Evolutionary conservation across 2,888 invertebrate genomes (phyloP), one percentile per base, ranked within the genome.

Genomic region (Dendrolimus pini): DNA sequence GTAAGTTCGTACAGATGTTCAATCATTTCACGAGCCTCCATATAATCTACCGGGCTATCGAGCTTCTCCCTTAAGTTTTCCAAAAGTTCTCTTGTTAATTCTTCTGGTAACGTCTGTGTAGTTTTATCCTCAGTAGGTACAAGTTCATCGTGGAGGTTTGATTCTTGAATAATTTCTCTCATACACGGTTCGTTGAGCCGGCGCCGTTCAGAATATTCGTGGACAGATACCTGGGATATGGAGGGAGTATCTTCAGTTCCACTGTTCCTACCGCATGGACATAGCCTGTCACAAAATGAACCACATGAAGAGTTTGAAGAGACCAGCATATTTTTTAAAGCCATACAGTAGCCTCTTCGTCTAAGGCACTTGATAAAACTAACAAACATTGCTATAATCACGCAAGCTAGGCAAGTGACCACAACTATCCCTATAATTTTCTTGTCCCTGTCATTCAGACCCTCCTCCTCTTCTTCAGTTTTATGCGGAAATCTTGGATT

Each of bases 1-100:
- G 95, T 94, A 57, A 94, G 90, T 77, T 95, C 95, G 70, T 95
- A 95, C 7, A 95, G 83, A 69, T 94, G 94, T 72, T 95, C 95
- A 61, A 96, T 95, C 89, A 94, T 94, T 78, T 95, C 95, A 53
- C 94, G 89, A 2, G 95, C 95, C 73, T 95, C 94, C 58, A 93
- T 92, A 67, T 94, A 95, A 60, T 94, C 94, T 58, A 93, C 93
- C 0, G 95, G 95, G 73, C 94, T 94, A 67, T 95, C 94, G 8
- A 96, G 77, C 69, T 93, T 93, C 65, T 94, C 93, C 59, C 94
- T 91, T 13, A 96, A 83, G 63, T 93, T 93, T 66, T 93, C 93
- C 60, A 96, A 82, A 56, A 95, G 91, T 69, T 96, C 95, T 66
- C 94, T 93, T 0, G 95, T 95, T 55, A 96, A 75, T 75, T 95